These are phyloP conservation scores for Drosophila flavopinicola DNA, from an alignment of 2,888 invertebrate species.

Conservation along the genomic window DNA sequence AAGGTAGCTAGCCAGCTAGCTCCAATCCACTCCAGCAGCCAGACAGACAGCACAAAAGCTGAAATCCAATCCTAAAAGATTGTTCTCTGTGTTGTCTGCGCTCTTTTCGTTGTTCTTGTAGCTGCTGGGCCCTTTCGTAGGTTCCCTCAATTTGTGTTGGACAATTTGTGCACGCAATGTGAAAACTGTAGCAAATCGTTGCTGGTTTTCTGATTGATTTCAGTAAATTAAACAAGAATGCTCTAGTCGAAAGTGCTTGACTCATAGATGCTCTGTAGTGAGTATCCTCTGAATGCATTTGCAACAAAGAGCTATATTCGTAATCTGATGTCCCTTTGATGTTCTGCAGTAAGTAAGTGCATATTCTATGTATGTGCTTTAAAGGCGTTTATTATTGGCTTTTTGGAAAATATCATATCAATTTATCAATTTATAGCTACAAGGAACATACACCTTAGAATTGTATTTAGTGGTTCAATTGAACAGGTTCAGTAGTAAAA, in stretches of 20 bases:
- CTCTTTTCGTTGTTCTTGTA: not conserved
- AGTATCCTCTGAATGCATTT: too few species aligned
- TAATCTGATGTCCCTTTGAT: too few species aligned
- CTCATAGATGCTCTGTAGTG: not conserved
- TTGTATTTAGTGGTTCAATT: too few species aligned
- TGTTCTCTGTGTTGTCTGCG: conserved; percentile 6
- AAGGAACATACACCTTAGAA: too few species aligned
- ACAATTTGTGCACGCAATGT: conserved; percentile 62
- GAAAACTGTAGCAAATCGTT: conserved; percentile 60
- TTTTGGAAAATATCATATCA: too few species aligned
- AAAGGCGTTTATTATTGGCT: too few species aligned
- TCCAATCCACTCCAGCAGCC: too few species aligned
- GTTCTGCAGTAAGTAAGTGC: too few species aligned
- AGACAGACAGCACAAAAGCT: conserved; percentile 34
- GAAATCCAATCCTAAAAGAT: conserved; percentile 44
- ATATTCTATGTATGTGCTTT: too few species aligned
- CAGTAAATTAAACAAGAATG: conserved; percentile 4
- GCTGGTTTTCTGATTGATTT: conserved; percentile 53
- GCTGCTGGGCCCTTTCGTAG: conserved; percentile 12
- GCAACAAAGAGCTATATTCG: too few species aligned
- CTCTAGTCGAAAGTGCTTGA: not conserved
- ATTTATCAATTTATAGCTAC: too few species aligned
- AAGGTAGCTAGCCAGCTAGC: conserved; percentile 17
- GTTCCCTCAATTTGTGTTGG: conserved; percentile 46
- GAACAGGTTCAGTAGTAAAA: too few species aligned